Evolutionary conservation across 2,888 invertebrate species (phyloP).

Genomic region (Myathropa florea): DNA sequence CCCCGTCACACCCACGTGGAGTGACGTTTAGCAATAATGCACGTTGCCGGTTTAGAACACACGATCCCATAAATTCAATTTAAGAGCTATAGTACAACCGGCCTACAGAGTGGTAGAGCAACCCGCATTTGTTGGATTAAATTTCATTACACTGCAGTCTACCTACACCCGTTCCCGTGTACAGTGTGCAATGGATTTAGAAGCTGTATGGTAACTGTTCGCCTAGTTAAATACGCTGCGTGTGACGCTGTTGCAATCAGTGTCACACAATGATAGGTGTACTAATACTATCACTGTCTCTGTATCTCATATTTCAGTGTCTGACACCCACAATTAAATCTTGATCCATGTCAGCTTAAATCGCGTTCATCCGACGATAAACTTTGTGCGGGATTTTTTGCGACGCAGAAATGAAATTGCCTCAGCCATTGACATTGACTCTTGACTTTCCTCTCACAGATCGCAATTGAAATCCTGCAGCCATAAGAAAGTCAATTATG

Average conservation of each 20-base stretch:
- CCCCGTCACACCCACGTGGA: background rate
- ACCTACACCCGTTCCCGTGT: background rate
- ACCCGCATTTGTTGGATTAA: slow-evolving; percentile 3
- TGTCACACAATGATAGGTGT: slow-evolving; percentile 25
- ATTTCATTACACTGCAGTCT: background rate
- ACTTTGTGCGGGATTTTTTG: background rate
- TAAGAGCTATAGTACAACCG: background rate
- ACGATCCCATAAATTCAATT: background rate
- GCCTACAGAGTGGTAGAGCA: background rate
- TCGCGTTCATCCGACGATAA: background rate
- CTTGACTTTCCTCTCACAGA: slow-evolving; percentile 31
- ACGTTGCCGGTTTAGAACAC: slow-evolving; percentile 4
- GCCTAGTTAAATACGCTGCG: background rate
- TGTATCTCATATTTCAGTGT: slow-evolving; percentile 19
- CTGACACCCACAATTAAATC: slow-evolving; percentile 41
- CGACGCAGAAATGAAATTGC: slow-evolving; percentile 36
- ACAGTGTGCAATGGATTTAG: background rate
- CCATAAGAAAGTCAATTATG: slow-evolving; percentile 40
- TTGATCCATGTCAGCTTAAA: slow-evolving; percentile 36
- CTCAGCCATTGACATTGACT: slow-evolving; percentile 53
- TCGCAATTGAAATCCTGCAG: background rate
- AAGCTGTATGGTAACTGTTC: slow-evolving; percentile 24
- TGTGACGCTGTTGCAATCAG: slow-evolving; percentile 30
- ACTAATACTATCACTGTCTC: slow-evolving; percentile 6
- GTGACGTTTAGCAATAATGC: background rate